Evolutionary conservation across 2,113 vertebrate genomes (phyloP), one percentile per base, ranked within the genome.

Genomic region (Clarias macrocephalus): DNA sequence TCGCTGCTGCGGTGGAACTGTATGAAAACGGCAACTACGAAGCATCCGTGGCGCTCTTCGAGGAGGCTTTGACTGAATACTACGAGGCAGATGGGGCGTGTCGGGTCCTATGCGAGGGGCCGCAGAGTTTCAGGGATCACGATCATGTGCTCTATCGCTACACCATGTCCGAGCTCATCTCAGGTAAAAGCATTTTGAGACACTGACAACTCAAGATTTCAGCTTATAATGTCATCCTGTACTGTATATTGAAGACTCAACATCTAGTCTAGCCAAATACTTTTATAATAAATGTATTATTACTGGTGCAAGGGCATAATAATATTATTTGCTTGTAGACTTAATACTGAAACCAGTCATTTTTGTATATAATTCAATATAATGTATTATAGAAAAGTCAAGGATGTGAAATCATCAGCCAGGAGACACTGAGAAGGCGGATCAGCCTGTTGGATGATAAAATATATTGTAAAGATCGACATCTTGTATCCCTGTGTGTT

Each of bases 141-240:
- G 95, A 96, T 63, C 94, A 97, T 81, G 89, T 98, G 88, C 91
- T 94, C 6, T 97, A 97, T 85, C 96, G 95, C 66, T 96, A 95
- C 86, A 95, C 95, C 90, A 95, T 99, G 79, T 96, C 96, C 0
- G 97, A 99, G 94, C 93, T 97, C n/a, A 92, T 99, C 87, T 97
- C 98, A 95, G 98, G 98, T 99, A 93, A 92, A 93, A 54, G 76
- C 52, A n/a, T n/a, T n/a, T n/a, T n/a, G n/a, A n/a, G n/a, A n/a
- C n/a, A n/a, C n/a, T n/a, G n/a, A n/a, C n/a, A n/a, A n/a, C n/a
- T n/a, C 25, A 56, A 16, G 25, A n/a, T 52, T 23, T 52, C 42
- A 13, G 73, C 23, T 56, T 3, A 18, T 25, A 13, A 54, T n/a
- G 25, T 77, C n/a, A 7, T n/a, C 3, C 15, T 76, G 37, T 54